Evolutionary conservation across 2,888 invertebrate genomes (phyloP).

Genomic region (Drosophila falleni): DNA sequence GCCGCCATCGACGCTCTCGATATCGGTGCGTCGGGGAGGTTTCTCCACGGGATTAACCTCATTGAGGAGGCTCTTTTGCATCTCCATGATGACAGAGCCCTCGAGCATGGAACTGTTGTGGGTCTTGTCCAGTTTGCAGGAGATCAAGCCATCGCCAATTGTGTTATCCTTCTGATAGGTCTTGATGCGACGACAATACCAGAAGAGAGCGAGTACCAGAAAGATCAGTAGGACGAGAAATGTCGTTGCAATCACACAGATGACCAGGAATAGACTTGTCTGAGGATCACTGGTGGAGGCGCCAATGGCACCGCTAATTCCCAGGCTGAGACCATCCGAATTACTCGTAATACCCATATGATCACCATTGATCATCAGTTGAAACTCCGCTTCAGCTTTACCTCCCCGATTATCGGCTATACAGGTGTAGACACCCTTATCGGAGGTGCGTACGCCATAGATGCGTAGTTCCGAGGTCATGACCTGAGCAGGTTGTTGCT

Average conservation of each 20-base stretch:
- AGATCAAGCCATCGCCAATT: slow-evolving; percentile 84
- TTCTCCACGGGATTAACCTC: slow-evolving; percentile 94
- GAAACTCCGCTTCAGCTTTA: slow-evolving; percentile 91
- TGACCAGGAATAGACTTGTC: slow-evolving; percentile 85
- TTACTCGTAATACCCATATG: slow-evolving; percentile 61
- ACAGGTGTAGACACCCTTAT: slow-evolving; percentile 92
- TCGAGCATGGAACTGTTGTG: slow-evolving; percentile 90
- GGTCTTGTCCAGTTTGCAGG: slow-evolving; percentile 86
- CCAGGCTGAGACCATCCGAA: slow-evolving; percentile 84
- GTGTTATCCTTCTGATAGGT: slow-evolving; percentile 86
- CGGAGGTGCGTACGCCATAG: slow-evolving; percentile 87
- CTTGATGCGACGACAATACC: slow-evolving; percentile 86
- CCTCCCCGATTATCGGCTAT: slow-evolving; percentile 94
- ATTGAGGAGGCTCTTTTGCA: slow-evolving; percentile 93
- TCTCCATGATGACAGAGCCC: slow-evolving; percentile 92
- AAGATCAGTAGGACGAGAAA: slow-evolving; percentile 87
- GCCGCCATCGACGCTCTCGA: slow-evolving; percentile 90
- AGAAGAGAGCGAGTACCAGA: slow-evolving; percentile 86
- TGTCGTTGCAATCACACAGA: slow-evolving; percentile 87
- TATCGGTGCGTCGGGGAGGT: slow-evolving; percentile 92
- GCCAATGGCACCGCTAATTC: slow-evolving; percentile 79
- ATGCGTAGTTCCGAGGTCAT: slow-evolving; percentile 88
- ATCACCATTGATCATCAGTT: slow-evolving; percentile 87
- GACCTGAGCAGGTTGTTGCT: slow-evolving; percentile 46
- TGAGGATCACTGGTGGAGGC: slow-evolving; percentile 85